Percentiles rank a stretch among this genome's conserved stretches.
Conservation (phyloP, 2,888 invertebrate genomes). For the Cryptosula pallasiana region DNA sequence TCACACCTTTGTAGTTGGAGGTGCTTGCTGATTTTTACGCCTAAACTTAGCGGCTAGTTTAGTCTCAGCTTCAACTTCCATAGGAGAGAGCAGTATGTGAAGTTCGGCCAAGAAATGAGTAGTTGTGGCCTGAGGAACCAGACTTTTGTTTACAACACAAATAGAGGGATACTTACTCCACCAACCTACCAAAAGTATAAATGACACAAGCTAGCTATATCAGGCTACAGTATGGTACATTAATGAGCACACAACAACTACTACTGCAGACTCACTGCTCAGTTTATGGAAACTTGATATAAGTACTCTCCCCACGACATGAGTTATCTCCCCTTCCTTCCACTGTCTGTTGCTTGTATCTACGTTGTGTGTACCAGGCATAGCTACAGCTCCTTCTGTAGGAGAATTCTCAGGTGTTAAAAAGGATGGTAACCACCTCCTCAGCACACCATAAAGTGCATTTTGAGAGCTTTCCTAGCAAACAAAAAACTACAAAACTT, state of each 20-base stretch:
- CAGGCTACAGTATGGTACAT: too few relatives aligned
- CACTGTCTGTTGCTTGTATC: background rate
- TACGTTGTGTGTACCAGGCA: background rate
- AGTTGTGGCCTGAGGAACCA: background rate
- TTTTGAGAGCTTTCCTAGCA: too few relatives aligned
- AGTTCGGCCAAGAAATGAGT: background rate
- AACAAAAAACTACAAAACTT: too few relatives aligned
- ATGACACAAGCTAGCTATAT: too few relatives aligned
- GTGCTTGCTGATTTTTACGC: background rate
- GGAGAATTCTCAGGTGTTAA: background rate
- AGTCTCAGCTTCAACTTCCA: background rate
- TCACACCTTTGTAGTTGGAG: background rate
- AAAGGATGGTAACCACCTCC: slow-evolving; percentile 8
- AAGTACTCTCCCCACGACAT: background rate
- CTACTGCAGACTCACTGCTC: background rate
- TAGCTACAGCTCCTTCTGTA: background rate
- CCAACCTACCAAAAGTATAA: slow-evolving; percentile 1
- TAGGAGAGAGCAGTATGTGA: background rate
- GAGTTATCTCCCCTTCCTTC: background rate
- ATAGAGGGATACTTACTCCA: slow-evolving; percentile 2
- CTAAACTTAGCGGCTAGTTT: background rate
- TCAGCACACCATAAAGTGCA: slow-evolving; percentile 25
- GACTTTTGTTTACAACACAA: background rate
- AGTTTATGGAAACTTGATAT: background rate
- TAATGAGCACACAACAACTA: too few relatives aligned